Percentiles rank a stretch among this genome's conserved stretches.
phyloP scores from a whole-genome alignment of 64 coral and sea anemone genomes.

The Exaiptasia diaphana region DNA sequence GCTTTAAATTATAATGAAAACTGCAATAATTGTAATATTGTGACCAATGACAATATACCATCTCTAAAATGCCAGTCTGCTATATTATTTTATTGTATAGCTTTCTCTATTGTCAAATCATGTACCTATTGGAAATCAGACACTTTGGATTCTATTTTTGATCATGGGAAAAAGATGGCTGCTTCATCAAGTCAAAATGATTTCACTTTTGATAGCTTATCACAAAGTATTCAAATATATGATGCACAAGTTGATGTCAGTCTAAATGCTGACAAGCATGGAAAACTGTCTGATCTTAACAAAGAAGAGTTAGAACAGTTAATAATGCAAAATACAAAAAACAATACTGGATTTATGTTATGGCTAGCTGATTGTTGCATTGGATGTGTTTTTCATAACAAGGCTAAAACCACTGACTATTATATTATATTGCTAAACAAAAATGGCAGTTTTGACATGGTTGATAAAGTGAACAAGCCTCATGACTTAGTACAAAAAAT shows the following conservation, averaged over 20 bases:
- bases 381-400: conserved; percentile 38
- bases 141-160: conserved; percentile 32
- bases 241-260: too few relatives aligned
- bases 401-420: conserved; percentile 41
- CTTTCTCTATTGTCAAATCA: conserved; percentile 25
- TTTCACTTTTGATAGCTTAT: not conserved
- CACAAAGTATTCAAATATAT: too few relatives aligned
- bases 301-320: conserved; percentile 9
- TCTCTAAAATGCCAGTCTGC: too few relatives aligned
- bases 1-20: too few relatives aligned
- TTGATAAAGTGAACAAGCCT: conserved; percentile 18
- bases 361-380: not conserved
- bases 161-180: not conserved
- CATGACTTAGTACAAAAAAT: too few relatives aligned
- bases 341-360: conserved; percentile 42
- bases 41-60: too few relatives aligned
- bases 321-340: conserved; percentile 9
- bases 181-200: conserved; percentile 26
- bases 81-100: conserved; percentile 27
- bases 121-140: conserved; percentile 30
- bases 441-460: conserved; percentile 24
- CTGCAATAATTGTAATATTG: too few relatives aligned
- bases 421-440: conserved; percentile 35
- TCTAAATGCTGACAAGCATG: not conserved
- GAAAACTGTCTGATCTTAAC: not conserved